A percentile compares a stretch with the other conserved stretches of the same genome.
These are phyloP conservation scores for Sphenodon punctatus DNA, from an alignment of 2,797 vertebrate species.

Conservation along the genomic window DNA sequence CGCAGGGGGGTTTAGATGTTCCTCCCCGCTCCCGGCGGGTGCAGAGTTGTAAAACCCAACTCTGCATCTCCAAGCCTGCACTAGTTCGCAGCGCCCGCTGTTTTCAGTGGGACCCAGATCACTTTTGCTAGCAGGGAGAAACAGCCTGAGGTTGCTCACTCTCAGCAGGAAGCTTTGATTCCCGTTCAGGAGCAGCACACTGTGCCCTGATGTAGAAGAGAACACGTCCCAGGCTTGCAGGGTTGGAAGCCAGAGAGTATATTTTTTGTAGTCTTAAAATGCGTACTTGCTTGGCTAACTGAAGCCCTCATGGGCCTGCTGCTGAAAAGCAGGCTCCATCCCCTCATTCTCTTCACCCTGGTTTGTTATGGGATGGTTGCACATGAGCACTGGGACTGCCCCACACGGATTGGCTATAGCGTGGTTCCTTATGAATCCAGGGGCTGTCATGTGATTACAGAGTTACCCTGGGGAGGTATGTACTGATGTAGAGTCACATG, in stretches of 20 bases:
- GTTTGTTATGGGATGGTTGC: not conserved
- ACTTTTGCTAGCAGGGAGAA: too few relatives aligned
- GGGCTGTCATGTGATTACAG: too few relatives aligned
- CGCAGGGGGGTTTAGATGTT: too few relatives aligned
- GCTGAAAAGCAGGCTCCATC: not conserved
- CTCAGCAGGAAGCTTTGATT: not conserved
- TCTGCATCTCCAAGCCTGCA: too few relatives aligned
- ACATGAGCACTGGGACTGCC: not conserved
- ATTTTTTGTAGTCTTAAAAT: not conserved
- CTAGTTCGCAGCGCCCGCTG: too few relatives aligned
- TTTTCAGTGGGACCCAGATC: too few relatives aligned
- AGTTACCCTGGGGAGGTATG: too few relatives aligned
- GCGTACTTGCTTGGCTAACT: not conserved
- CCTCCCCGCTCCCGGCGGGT: too few relatives aligned
- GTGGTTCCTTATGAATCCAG: not conserved
- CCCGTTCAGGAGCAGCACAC: too few relatives aligned
- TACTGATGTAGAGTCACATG: too few relatives aligned
- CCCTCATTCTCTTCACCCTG: too few relatives aligned
- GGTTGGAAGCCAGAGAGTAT: not conserved
- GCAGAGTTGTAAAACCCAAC: too few relatives aligned
- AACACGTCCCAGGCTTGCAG: not conserved
- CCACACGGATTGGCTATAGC: not conserved
- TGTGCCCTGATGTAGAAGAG: not conserved
- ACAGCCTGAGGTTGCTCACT: not conserved
- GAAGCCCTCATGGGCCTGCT: not conserved